Evolutionary conservation across 1,140 invertebrate genomes (phyloP).

Genomic region (Drosophila punjabiensis): DNA sequence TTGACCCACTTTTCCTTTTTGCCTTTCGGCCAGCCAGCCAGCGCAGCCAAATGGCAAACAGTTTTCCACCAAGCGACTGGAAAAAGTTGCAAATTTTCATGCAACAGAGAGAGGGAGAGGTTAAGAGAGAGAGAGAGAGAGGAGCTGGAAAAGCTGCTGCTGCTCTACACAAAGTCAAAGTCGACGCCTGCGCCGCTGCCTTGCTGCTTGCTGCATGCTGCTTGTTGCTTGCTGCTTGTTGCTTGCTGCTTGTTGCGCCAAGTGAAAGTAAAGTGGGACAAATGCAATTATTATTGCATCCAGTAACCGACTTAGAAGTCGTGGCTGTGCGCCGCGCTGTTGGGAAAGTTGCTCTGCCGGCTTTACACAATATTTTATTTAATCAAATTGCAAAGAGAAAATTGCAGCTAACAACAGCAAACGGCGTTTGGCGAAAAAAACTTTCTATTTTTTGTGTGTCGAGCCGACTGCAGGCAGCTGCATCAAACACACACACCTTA

Average conservation of each 20-base stretch:
- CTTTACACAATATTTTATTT: slow-evolving; percentile 85
- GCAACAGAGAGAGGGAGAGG: slow-evolving; percentile 49
- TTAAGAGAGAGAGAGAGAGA: not conserved
- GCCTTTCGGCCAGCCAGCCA: slow-evolving; percentile 60
- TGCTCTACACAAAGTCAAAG: slow-evolving; percentile 66
- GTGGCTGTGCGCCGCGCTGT: slow-evolving; percentile 38
- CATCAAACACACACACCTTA: slow-evolving; percentile 44
- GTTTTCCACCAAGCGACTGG: slow-evolving; percentile 76
- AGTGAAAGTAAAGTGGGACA: slow-evolving; percentile 85
- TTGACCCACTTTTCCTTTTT: slow-evolving; percentile 84
- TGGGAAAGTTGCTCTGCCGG: slow-evolving; percentile 74
- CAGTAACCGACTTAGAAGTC: slow-evolving; percentile 84
- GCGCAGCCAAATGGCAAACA: slow-evolving; percentile 68
- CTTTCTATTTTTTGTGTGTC: slow-evolving; percentile 82
- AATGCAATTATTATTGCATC: slow-evolving; percentile 85
- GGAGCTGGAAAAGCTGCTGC: slow-evolving; percentile 39
- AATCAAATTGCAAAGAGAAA: slow-evolving; percentile 83
- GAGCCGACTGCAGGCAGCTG: slow-evolving; percentile 56
- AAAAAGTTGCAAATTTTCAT: slow-evolving; percentile 81
- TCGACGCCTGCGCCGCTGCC: slow-evolving; percentile 49
- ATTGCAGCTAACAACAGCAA: slow-evolving; percentile 58
- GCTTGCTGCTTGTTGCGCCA: slow-evolving; percentile 52
- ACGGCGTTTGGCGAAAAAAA: slow-evolving; percentile 64
- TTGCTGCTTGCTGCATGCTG: slow-evolving; percentile 22
- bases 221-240: slow-evolving; percentile 21